Evolutionary conservation across 2,113 vertebrate genomes (phyloP), one percentile per base, ranked within the genome.

Genomic region (Octodon degus): DNA sequence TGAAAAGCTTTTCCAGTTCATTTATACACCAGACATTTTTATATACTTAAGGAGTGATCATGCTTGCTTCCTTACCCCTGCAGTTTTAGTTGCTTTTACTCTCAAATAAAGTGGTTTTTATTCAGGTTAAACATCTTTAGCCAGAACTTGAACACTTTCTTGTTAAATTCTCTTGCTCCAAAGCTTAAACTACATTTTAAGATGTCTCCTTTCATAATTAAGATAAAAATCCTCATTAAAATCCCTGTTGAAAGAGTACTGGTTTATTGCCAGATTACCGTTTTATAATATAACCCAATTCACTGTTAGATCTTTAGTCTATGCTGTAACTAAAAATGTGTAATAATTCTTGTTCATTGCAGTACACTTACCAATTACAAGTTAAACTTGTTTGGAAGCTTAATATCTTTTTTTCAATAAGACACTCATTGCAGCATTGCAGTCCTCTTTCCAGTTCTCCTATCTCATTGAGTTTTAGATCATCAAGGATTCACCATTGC

Each of bases 201-300:
- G 83, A 90, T 91, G 82, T 97, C 40, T n/a, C 0, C 53, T 85
- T 95, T 96, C 34, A 94, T 86, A 96, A 93, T 96, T 95, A 96
- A 96, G 63, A 92, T 83, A 97, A 90, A 95, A 95, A 82, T 62
- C 67, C 87, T 34, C 81, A 90, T 93, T 93, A 90, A 89, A 95
- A 85, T 63, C 14, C 19, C 19, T 74, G 55, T 82, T 86, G 24
- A 90, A 96, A 80, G 60, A 83, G 17, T 67, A 76, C 17, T 65
- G 24, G 27, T 77, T 90, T 95, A 94, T 96, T 90, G 55, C 95
- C 40, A 88, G 60, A 8, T 7, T 88, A 74, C 19, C 25, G 47
- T 19, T 95, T 24, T 20, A 58, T 9, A 87, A 80, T 68, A 0
- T 84, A 92, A 63, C 65, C 58, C 86, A 87, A 81, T 94, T 97